Percentiles rank a stretch among this genome's conserved stretches.
Conservation (phyloP, 1,140 invertebrate species). For the Lordiphosa stackelbergi region DNA sequence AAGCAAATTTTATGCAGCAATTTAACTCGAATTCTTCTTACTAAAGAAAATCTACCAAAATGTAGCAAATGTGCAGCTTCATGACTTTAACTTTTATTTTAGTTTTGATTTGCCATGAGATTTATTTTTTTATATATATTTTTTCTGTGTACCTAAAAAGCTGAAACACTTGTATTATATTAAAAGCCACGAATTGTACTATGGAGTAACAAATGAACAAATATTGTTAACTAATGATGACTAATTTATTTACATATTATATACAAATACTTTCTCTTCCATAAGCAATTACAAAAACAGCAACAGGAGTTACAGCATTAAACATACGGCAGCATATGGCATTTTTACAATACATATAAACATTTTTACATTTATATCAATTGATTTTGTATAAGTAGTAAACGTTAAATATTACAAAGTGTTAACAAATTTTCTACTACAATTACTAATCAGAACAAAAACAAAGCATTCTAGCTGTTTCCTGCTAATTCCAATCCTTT, state of each 20-base stretch:
- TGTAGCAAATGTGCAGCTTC: background rate
- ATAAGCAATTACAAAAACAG: conserved; percentile 41
- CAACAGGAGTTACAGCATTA: conserved; percentile 33
- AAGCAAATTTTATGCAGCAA: conserved; percentile 64
- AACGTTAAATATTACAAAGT: conserved; percentile 26
- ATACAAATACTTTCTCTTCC: conserved; percentile 45
- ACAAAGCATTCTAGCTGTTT: conserved; percentile 21
- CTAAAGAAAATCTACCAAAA: conserved; percentile 17
- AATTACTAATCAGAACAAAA: conserved; percentile 35
- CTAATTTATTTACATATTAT: conserved; percentile 53
- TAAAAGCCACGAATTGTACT: conserved; percentile 50
- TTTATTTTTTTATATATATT: conserved; percentile 36
- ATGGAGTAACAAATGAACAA: conserved; percentile 36
- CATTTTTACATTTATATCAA: conserved; percentile 29
- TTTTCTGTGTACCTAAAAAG: conserved; percentile 60
- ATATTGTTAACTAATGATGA: conserved; percentile 64
- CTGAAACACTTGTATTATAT: conserved; percentile 36
- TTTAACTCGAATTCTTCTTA: conserved; percentile 55
- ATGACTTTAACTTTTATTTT: conserved; percentile 8
- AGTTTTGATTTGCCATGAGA: conserved; percentile 51
- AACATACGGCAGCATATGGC: background rate
- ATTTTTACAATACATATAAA: conserved; percentile 3
- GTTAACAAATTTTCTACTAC: conserved; percentile 26
- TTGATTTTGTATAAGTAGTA: conserved; percentile 20
- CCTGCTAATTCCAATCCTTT: conserved; percentile 49